phyloP scores from a whole-genome alignment of 37 sponge, comb jelly and placozoan species.

The Bolinopsis microptera region DNA sequence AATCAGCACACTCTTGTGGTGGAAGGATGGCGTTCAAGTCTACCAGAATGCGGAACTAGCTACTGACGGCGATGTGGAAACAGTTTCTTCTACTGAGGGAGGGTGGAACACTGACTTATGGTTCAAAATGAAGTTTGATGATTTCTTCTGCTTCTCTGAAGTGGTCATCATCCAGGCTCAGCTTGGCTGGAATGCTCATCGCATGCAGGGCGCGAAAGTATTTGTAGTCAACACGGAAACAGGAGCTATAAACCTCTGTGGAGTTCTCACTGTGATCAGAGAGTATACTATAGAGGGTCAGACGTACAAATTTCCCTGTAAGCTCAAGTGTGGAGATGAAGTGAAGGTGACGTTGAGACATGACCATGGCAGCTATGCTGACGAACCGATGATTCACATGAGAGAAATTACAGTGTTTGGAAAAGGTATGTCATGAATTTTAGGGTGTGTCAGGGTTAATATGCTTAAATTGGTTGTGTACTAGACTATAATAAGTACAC shows the following conservation, averaged over 20 bases:
- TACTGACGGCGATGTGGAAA: neutral
- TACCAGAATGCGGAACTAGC: too few species aligned
- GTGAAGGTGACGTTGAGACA: neutral
- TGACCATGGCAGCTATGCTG: neutral
- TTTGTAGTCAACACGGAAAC: neutral
- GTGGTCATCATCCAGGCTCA: neutral
- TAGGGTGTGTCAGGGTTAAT: too few species aligned
- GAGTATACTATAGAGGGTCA: neutral
- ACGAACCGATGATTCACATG: neutral
- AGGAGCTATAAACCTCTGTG: neutral
- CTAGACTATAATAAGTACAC: too few species aligned
- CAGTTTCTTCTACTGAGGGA: neutral
- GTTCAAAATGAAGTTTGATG: neutral
- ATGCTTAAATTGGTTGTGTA: too few species aligned
- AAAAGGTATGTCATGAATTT: too few species aligned
- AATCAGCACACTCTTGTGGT: too few species aligned
- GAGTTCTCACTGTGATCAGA: neutral
- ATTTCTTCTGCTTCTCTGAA: neutral
- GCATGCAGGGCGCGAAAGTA: neutral
- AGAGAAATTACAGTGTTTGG: neutral
- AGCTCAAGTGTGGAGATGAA: neutral
- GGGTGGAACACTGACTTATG: neutral
- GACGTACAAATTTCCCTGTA: neutral
- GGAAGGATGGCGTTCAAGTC: too few species aligned
- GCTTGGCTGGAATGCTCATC: too few species aligned